Evolutionary conservation across 2,797 vertebrate genomes (phyloP), one percentile per base, ranked within the genome.

Genomic region (Hypotaenidia philippensis): DNA sequence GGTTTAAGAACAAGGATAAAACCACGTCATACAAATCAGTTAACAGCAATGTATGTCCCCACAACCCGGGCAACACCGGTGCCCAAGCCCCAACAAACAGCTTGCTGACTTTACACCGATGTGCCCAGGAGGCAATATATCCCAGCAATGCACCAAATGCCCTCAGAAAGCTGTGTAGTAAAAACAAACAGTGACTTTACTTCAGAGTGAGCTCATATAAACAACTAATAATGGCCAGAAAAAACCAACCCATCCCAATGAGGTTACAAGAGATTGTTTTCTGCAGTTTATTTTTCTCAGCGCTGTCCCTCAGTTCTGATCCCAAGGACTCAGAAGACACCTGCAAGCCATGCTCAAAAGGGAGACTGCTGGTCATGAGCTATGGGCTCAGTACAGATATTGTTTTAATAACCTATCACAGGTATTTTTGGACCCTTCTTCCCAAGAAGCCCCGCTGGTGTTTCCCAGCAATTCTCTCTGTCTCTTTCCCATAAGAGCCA

Each of bases 201-300:
- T 79, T 91, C 80, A 84, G 55, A 94, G 86, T 81, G 85, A 95
- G 83, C 63, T 95, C 91, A 86, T 69, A 66, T 52, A 86, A 95
- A 87, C 66, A 72, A 57, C 85, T 82, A 83, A 94, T 95, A 93
- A 93, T 2, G 18, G 52, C 61, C 50, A 91, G 55, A 86, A 91
- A 1, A 23, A 78, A 14, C 27, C 25, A 23, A 22, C 23, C 81
- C 61, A 19, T 44, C 41, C 41, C 41, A 44, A 44, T 44, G 19
- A 44, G 18, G 25, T 86, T 86, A 82, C 13, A 36, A 34, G 15
- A 88, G n/a, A 78, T 6, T 40, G 38, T 32, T 86, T 83, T 78
- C 41, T 29, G 41, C 3, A 1, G 25, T 63, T 71, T 96, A 9
- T 36, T 91, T 81, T 83, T 63, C n/a, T 47, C 78, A 74, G 40